Conservation (phyloP, 2,797 vertebrate genomes). For the Sebastes cheni region DNA sequence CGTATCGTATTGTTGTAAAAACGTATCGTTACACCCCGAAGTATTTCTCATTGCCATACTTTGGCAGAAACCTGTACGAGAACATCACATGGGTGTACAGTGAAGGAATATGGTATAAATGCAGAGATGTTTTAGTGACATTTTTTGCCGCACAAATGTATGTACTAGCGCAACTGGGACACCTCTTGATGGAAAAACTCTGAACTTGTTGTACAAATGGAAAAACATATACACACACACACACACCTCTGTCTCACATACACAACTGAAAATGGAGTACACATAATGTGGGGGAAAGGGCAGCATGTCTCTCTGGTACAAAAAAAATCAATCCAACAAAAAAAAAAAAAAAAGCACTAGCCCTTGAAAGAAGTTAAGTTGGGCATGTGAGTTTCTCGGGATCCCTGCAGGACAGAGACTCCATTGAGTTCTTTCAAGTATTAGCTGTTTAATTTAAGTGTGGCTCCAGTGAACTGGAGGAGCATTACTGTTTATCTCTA, state of each 20-base stretch:
- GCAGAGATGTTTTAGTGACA: not conserved
- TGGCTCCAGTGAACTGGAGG: constrained; percentile 64
- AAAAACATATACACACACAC: not conserved
- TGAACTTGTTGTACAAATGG: not conserved
- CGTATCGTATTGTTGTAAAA: too few species aligned
- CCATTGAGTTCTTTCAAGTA: constrained; percentile 70
- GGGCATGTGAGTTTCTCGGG: constrained; percentile 42
- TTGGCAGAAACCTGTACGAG: not conserved
- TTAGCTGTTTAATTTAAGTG: constrained; percentile 74
- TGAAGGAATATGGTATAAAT: not conserved
- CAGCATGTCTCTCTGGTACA: constrained; percentile 40
- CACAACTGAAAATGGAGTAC: constrained; percentile 31
- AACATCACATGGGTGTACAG: not conserved
- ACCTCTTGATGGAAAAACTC: not conserved
- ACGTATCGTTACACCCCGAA: too few species aligned
- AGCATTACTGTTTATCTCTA: constrained; percentile 58
- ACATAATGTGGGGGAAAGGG: constrained; percentile 29
- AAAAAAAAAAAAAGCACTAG: constrained; percentile 28
- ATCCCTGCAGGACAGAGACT: constrained; percentile 51
- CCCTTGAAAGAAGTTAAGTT: constrained; percentile 57
- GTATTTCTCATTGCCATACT: not conserved
- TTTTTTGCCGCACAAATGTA: not conserved
- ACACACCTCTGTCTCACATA: constrained; percentile 3
- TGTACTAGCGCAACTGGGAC: not conserved
- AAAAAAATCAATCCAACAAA: constrained; percentile 71